These are phyloP conservation scores for Menidia beryllina DNA, from an alignment of 2,113 vertebrate genomes.

Conservation along the genomic window DNA sequence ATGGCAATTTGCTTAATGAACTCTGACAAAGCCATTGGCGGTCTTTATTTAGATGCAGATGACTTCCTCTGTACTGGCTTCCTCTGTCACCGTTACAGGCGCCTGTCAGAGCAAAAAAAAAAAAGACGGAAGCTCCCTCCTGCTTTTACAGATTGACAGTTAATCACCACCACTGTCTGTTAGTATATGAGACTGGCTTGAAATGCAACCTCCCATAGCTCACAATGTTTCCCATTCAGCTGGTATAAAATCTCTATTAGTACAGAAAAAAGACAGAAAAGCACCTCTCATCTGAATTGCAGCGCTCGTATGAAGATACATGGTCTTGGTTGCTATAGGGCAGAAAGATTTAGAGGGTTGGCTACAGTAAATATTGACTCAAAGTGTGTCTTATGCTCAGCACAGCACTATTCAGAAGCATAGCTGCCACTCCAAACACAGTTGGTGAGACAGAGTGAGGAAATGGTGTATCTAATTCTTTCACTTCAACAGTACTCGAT, in stretches of 20 bases:
- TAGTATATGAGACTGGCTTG: conserved; percentile 31
- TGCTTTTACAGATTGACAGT: conserved; percentile 61
- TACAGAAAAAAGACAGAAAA: conserved; percentile 39
- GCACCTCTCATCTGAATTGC: conserved; percentile 10
- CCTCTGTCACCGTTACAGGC: conserved; percentile 56
- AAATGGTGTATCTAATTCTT: conserved; percentile 40
- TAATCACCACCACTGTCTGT: conserved; percentile 58
- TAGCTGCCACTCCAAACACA: conserved; percentile 30
- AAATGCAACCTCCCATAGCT: conserved; percentile 39
- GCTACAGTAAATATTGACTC: conserved; percentile 17
- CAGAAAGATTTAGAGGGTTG: conserved; percentile 16
- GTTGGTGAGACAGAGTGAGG: conserved; percentile 16
- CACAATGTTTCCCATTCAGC: conserved; percentile 35
- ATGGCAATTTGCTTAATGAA: conserved; percentile 82
- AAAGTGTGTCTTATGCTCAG: conserved; percentile 13
- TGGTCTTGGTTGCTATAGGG: conserved; percentile 24
- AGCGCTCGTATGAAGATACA: conserved; percentile 18
- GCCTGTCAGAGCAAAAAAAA: conserved; percentile 50
- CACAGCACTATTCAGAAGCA: conserved; percentile 26
- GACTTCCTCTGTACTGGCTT: conserved; percentile 72
- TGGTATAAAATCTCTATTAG: conserved; percentile 50
- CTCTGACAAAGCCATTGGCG: conserved; percentile 79
- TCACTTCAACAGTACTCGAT: conserved; percentile 31
- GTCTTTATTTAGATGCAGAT: conserved; percentile 82
- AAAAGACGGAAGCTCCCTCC: conserved; percentile 43